These are phyloP conservation scores for Drosophila nikananu DNA, from an alignment of 1,140 invertebrate species.

Conservation along the genomic window DNA sequence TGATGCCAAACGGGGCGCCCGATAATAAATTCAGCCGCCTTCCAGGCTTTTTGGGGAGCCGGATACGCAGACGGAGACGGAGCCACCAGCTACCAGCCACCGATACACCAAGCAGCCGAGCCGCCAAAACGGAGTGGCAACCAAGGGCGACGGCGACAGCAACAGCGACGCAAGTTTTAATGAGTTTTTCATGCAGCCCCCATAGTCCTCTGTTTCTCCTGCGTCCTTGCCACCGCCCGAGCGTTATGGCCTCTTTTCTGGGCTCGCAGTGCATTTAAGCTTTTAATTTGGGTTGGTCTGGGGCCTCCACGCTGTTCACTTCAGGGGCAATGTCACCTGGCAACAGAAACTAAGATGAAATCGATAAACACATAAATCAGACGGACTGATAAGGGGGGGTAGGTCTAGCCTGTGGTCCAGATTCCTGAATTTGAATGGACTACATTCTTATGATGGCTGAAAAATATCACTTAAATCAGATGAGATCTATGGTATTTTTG, in stretches of 20 bases:
- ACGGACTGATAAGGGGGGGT: slow-evolving; percentile 30
- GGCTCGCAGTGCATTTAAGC: slow-evolving; percentile 62
- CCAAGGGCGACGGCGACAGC: slow-evolving; percentile 47
- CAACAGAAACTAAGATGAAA: slow-evolving; percentile 68
- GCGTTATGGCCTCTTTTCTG: slow-evolving; percentile 43
- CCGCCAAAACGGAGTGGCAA: slow-evolving; percentile 35
- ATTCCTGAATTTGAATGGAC: slow-evolving; percentile 23
- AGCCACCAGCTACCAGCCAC: slow-evolving; percentile 12
- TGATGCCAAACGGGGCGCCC: slow-evolving; percentile 72
- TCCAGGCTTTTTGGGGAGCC: slow-evolving; percentile 12
- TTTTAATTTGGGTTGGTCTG: slow-evolving; percentile 44
- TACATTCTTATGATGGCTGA: slow-evolving; percentile 16
- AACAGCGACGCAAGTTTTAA: slow-evolving; percentile 74
- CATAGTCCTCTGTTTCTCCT: slow-evolving; percentile 3
- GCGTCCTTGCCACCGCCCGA: neutral
- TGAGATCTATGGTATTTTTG: neutral
- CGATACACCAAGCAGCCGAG: slow-evolving; percentile 11
- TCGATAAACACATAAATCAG: slow-evolving; percentile 73
- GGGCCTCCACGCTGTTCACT: slow-evolving; percentile 14
- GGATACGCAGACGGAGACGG: slow-evolving; percentile 8
- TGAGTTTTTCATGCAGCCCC: slow-evolving; percentile 75
- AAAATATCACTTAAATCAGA: slow-evolving; percentile 11
- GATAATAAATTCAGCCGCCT: slow-evolving; percentile 78
- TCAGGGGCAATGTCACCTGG: slow-evolving; percentile 77
- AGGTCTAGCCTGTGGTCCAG: slow-evolving; percentile 2